phyloP scores from a whole-genome alignment of 53 echinoderm and acorn worm genomes.

The Luidia sarsii region DNA sequence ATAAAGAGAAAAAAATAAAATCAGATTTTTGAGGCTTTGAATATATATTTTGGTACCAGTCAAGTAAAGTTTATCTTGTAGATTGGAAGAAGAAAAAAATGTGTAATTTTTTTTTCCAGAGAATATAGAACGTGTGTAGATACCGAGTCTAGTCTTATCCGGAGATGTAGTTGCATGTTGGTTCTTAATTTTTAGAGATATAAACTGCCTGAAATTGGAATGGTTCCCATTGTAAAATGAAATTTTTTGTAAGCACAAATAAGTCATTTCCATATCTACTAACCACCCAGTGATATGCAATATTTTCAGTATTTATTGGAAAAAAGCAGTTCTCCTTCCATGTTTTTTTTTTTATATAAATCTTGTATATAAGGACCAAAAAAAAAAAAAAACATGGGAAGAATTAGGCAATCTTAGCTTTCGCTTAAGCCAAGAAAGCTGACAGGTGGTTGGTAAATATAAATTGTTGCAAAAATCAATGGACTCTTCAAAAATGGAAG shows the following conservation, averaged over 20 bases:
- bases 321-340: neutral
- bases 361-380: slow-evolving; percentile 45
- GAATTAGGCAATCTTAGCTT: neutral
- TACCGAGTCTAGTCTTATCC: slow-evolving; percentile 18
- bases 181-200: slow-evolving; percentile 29
- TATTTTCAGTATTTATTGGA: slow-evolving; percentile 35
- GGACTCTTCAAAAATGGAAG: too few relatives aligned
- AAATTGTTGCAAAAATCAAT: too few relatives aligned
- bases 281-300: slow-evolving; percentile 29
- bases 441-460: slow-evolving; percentile 28
- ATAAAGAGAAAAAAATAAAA: slow-evolving; percentile 13
- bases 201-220: slow-evolving; percentile 53
- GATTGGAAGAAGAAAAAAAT: slow-evolving; percentile 30
- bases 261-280: neutral
- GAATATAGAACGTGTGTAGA: slow-evolving; percentile 48
- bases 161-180: slow-evolving; percentile 44
- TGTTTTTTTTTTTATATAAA: neutral
- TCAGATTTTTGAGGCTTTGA: slow-evolving; percentile 53
- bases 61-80: slow-evolving; percentile 47
- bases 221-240: neutral
- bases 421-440: neutral
- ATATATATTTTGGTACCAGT: slow-evolving; percentile 77
- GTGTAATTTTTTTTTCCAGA: slow-evolving; percentile 47
- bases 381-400: slow-evolving; percentile 11
- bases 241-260: neutral